Conservation (phyloP, 30 jellyfish, hydroid and myxozoan genomes). For the Turritopsis rubra region DNA sequence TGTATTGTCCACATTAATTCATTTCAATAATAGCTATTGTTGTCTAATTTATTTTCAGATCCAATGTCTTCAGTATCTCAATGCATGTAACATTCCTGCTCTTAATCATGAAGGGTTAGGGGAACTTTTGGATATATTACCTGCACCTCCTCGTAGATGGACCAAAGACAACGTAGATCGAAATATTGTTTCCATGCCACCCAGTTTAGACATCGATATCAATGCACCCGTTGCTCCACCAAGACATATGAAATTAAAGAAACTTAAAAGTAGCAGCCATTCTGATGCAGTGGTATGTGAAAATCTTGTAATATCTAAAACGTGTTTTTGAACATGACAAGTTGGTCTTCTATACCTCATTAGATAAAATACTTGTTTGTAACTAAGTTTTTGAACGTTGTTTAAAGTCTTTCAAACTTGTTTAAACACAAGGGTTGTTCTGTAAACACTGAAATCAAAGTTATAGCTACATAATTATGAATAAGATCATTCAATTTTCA, state of each 20-base stretch:
- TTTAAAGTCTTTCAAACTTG: neutral
- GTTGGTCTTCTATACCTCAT: neutral
- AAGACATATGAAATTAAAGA: conserved; percentile 14
- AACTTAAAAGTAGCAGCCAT: neutral
- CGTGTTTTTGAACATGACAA: neutral
- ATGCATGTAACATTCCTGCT: conserved; percentile 32
- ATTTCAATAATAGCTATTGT: too few species aligned
- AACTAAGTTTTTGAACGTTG: too few species aligned
- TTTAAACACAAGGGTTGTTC: neutral
- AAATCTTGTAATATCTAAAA: too few species aligned
- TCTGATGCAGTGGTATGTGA: conserved; percentile 1
- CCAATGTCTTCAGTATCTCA: conserved; percentile 40
- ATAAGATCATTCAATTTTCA: too few species aligned
- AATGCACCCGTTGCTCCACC: conserved; percentile 19
- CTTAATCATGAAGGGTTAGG: conserved; percentile 56
- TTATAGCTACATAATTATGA: neutral
- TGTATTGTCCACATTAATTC: too few species aligned
- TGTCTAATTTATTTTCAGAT: conserved; percentile 31
- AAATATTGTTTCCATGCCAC: conserved; percentile 11
- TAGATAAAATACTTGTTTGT: too few species aligned
- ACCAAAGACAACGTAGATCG: conserved; percentile 20
- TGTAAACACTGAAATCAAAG: neutral
- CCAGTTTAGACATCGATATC: neutral
- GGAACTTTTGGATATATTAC: conserved; percentile 55
- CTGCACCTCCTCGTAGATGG: conserved; percentile 92